These are phyloP conservation scores for Pangasianodon gigas DNA, from an alignment of 2,113 vertebrate species.

Conservation along the genomic window DNA sequence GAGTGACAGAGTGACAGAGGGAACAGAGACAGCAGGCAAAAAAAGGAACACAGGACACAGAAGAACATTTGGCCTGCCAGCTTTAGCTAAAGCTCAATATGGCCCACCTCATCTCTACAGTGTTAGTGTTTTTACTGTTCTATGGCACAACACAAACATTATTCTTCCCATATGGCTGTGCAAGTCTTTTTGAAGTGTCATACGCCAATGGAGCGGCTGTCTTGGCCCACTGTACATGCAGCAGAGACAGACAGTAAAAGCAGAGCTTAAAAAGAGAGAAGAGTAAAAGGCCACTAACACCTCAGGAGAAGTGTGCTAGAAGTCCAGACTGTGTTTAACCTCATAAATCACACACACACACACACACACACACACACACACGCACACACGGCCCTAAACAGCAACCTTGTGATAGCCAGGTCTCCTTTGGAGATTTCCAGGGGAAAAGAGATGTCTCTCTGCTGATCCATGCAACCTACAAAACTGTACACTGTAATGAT, in stretches of 20 bases:
- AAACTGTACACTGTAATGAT: conserved; percentile 68
- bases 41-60: conserved; percentile 5
- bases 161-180: conserved; percentile 63
- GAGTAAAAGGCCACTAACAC: conserved; percentile 7
- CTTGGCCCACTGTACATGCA: conserved; percentile 38
- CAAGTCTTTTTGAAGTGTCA: conserved; percentile 45
- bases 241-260: conserved; percentile 6
- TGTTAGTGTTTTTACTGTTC: conserved; percentile 64
- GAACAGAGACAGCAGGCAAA: conserved; percentile 10
- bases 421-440: conserved; percentile 68
- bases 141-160: conserved; percentile 56
- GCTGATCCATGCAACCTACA: not conserved
- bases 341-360: conserved; percentile 63
- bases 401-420: conserved; percentile 62
- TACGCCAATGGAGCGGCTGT: conserved; percentile 41
- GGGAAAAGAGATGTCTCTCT: conserved; percentile 50
- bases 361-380: conserved; percentile 42
- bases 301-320: conserved; percentile 33
- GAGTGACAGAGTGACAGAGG: not conserved
- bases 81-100: conserved; percentile 67
- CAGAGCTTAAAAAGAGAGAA: conserved; percentile 1
- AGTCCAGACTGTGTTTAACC: conserved; percentile 54
- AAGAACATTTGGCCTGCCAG: conserved; percentile 32
- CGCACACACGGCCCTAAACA: conserved; percentile 53
- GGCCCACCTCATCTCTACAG: conserved; percentile 57